Percentiles rank a stretch among this genome's conserved stretches.
Evolutionary conservation across 2,113 vertebrate genomes (phyloP).

Genomic region (Pangasianodon hypophthalmus): DNA sequence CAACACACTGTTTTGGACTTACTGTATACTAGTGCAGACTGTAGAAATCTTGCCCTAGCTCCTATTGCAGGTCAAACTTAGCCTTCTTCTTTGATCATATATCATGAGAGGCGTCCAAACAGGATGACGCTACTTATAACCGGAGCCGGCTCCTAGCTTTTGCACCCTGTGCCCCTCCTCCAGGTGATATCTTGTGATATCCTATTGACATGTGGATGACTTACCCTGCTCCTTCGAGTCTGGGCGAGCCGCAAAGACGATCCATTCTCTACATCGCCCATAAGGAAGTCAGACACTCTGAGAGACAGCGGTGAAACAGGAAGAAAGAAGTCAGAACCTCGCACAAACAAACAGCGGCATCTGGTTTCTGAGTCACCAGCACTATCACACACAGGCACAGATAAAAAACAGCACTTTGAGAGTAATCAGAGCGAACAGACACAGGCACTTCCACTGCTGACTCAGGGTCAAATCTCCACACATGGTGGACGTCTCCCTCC

Average conservation of each 20-base stretch:
- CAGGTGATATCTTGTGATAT: neutral
- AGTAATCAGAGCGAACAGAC: conserved; percentile 39
- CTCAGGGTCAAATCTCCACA: conserved; percentile 36
- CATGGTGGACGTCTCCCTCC: conserved; percentile 1
- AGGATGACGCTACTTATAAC: neutral
- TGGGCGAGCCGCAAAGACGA: conserved; percentile 87
- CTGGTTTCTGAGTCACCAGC: conserved; percentile 21
- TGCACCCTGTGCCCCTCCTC: neutral
- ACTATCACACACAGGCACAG: conserved; percentile 3
- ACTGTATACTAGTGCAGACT: neutral
- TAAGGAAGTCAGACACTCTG: conserved; percentile 99
- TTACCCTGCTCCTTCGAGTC: conserved; percentile 88
- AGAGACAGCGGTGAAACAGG: conserved; percentile 6
- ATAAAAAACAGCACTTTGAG: conserved; percentile 24
- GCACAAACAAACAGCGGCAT: neutral
- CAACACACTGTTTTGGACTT: neutral
- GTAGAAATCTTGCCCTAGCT: neutral
- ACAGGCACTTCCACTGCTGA: conserved; percentile 43
- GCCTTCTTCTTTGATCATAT: neutral
- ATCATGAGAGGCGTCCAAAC: neutral
- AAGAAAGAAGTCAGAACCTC: neutral
- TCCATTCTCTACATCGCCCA: conserved; percentile 98
- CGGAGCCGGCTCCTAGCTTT: neutral
- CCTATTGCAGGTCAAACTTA: neutral
- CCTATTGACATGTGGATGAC: conserved; percentile 44